A percentile compares a stretch with the other conserved stretches of the same genome.
Conservation (phyloP, 2,113 vertebrate genomes). For the Tragelaphus imberbis region DNA sequence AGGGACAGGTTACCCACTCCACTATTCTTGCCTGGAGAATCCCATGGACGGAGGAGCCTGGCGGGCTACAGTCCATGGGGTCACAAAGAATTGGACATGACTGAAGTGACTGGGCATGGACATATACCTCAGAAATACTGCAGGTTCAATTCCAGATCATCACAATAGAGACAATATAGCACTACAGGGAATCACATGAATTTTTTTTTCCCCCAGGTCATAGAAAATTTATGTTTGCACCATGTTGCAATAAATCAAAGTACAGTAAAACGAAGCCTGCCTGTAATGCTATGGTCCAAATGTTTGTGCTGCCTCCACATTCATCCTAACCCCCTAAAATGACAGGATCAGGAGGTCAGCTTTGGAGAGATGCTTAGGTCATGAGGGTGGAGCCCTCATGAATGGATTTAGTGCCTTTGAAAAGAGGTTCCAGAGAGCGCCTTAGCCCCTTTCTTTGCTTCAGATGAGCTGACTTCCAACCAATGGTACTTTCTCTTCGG, state of each 20-base stretch:
- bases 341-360: not conserved
- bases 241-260: not conserved
- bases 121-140: not conserved
- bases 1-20: no score
- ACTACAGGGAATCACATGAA: not conserved
- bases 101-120: no score
- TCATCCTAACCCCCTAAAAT: not conserved
- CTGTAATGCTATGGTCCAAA: not conserved
- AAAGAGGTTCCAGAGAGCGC: not conserved
- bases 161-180: not conserved
- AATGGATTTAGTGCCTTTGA: not conserved
- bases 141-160: not conserved
- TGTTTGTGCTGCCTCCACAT: not conserved
- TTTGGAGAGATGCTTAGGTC: not conserved
- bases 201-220: not conserved
- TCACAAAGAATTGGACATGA: no score
- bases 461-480: no score
- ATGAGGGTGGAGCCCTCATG: not conserved
- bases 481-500: no score
- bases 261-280: not conserved
- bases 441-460: not conserved
- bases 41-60: no score
- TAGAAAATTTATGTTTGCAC: not conserved
- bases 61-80: no score
- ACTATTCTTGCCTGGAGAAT: no score